Base-by-base conservation (phyloP, 2,888 invertebrate genomes). In the Heteromurus nitidus region DNA sequence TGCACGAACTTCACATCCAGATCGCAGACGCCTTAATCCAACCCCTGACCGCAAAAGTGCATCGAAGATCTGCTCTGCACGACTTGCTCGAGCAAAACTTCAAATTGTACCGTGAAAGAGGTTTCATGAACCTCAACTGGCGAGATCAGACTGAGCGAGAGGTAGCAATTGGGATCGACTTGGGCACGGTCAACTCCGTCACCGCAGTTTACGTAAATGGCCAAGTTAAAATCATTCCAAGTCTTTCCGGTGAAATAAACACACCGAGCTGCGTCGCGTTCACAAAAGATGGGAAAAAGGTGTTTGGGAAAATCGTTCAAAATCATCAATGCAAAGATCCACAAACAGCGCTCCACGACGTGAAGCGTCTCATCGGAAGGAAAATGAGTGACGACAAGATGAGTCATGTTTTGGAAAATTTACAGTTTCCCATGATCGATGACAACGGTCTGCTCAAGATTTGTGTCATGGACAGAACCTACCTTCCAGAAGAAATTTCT, bases 381-480 rank as follows among this genome's bases (percentile, higher is more conserved):
- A 58, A 20, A 44, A 5, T 47, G 24, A n/a, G 26, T 44, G 28
- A 64, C 30, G 2, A 3, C 28, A 50, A 18, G 13, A 2, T 11
- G 20, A 9, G n/a, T 47, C 16, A 13, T 2, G 31, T 2, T 1
- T 58, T 30, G 70, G 65, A 18, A 69, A 62, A 3, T 9, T 30
- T n/a, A 62, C 50, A 16, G 26, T 68, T 3, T 70, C 7, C 13
- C 65, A 75, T 26, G 26, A 55, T 82, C 47, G 74, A 82, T 30
- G 53, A 88, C 95, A 95, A 5, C 93, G n/a, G n/a, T n/a, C 94
- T 0, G 95, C n/a, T 18, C 3, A 18, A 11, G n/a, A n/a, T 50
- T n/a, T 5, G n/a, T 3, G 18, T n/a, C n/a, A 7, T 5, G 11
- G 50, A 18, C n/a, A n/a, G n/a, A n/a, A 5, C 5, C 3, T 11